phyloP scores from a whole-genome alignment of 2,113 vertebrate genomes.

The Peromyscus maniculatus region DNA sequence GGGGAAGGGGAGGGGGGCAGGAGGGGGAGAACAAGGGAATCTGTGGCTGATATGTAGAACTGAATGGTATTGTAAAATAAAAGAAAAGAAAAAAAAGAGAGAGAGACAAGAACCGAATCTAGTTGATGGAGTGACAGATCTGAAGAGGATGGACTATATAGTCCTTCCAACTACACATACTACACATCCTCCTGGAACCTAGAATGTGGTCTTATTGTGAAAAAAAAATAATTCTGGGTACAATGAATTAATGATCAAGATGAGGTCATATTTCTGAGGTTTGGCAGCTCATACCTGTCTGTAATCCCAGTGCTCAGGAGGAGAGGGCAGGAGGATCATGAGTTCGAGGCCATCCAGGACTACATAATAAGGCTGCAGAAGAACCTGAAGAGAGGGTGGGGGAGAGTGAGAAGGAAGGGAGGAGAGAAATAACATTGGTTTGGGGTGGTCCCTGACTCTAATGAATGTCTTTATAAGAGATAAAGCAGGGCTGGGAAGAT shows the following conservation, averaged over 20 bases:
- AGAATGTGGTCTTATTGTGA: background rate
- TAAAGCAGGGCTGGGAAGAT: background rate
- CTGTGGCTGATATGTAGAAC: too few species aligned
- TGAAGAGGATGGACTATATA: background rate
- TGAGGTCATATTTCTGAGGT: background rate
- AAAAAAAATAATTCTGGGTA: background rate
- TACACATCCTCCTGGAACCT: background rate
- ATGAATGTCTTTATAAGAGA: background rate
- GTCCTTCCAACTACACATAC: background rate
- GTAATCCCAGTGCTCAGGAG: background rate
- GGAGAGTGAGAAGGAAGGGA: too few species aligned
- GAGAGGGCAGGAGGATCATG: background rate
- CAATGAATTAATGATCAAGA: background rate
- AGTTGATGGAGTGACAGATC: background rate
- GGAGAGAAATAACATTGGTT: background rate
- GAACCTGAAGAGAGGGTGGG: background rate
- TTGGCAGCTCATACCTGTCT: background rate
- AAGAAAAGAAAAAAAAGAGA: too few species aligned
- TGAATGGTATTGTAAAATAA: too few species aligned
- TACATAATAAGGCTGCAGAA: background rate
- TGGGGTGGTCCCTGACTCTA: background rate
- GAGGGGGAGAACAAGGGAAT: too few species aligned
- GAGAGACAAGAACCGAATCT: background rate
- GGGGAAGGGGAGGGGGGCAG: too few species aligned
- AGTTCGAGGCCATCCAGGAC: background rate